Evolutionary conservation across 2,888 invertebrate species (phyloP), one percentile per base, ranked within the genome.

Genomic region (Melanostoma scalare): DNA sequence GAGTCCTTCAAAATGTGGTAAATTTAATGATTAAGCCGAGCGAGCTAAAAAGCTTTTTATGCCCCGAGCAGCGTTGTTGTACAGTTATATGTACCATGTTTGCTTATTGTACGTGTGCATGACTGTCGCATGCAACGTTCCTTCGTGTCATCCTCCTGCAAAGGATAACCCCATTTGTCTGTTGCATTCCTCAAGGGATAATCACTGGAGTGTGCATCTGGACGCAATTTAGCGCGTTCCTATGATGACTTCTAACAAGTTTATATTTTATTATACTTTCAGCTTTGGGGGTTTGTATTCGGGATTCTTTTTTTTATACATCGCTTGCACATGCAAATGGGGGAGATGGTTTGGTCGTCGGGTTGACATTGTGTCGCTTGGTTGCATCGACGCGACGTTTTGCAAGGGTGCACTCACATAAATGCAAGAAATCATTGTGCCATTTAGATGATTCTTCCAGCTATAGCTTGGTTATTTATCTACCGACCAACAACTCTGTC

Each of bases 121-220:
- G 61, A 69, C 61, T 63, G 73, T 73, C 75, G 71, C 65, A 61
- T 72, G 71, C 80, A 80, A 50, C 46, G 50, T 46, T 60, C 20
- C n/a, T 46, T 35, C 35, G 6, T 9, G 35, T 48, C 30, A 48
- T 60, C 9, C 9, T n/a, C 35, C 52, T 20, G 50, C 52, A 48
- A 33, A 38, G 68, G 73, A 58, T 63, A 50, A 69, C 77, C 72
- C 68, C 73, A 53, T 74, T 74, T 78, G 78, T 73, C 82, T 44
- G 79, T 71, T 84, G 84, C 84, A 84, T 84, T 84, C 84, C 84
- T 84, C 84, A 75, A 84, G 84, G 84, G 84, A 84, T 84, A 84
- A 84, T 79, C 84, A 84, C 79, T 79, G 68, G 79, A 74, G 79
- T 84, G 84, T 84, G 84, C 84, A 84, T 84, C 84, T 84, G 84